These are phyloP conservation scores for Spilarctia lutea DNA, from an alignment of 2,888 invertebrate genomes.

Conservation along the genomic window DNA sequence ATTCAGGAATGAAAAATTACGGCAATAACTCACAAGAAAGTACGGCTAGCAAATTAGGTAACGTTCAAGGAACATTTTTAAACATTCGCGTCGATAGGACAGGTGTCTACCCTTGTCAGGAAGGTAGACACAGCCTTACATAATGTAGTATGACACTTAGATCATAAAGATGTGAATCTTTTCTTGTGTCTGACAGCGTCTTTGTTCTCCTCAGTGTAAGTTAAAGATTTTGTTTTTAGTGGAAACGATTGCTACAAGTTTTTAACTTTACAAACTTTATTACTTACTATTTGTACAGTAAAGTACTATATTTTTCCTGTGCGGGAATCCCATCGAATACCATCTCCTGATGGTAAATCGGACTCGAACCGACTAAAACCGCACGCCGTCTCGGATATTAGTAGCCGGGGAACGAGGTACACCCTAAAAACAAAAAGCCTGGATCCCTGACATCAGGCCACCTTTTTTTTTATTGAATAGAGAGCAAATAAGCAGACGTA, in stretches of 20 bases:
- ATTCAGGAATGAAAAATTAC: slow-evolving; percentile 65
- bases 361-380: too few species aligned
- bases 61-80: slow-evolving; percentile 61
- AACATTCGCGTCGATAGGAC: slow-evolving; percentile 63
- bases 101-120: slow-evolving; percentile 51
- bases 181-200: slow-evolving; percentile 32
- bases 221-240: background rate
- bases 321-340: too few species aligned
- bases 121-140: slow-evolving; percentile 45
- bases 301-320: too few species aligned
- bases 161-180: slow-evolving; percentile 32
- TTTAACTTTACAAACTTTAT: too few species aligned
- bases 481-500: too few species aligned
- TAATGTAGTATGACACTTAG: slow-evolving; percentile 36
- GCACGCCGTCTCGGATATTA: too few species aligned
- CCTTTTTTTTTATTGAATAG: too few species aligned
- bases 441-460: too few species aligned
- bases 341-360: too few species aligned
- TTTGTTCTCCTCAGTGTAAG: slow-evolving; percentile 6
- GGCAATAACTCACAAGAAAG: slow-evolving; percentile 66
- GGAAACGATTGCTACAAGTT: background rate
- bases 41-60: slow-evolving; percentile 69
- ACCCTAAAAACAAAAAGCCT: too few species aligned
- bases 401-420: too few species aligned
- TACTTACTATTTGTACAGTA: too few species aligned